Evolutionary conservation across 2,888 invertebrate species (phyloP).

Genomic region (Chydorus sphaericus): DNA sequence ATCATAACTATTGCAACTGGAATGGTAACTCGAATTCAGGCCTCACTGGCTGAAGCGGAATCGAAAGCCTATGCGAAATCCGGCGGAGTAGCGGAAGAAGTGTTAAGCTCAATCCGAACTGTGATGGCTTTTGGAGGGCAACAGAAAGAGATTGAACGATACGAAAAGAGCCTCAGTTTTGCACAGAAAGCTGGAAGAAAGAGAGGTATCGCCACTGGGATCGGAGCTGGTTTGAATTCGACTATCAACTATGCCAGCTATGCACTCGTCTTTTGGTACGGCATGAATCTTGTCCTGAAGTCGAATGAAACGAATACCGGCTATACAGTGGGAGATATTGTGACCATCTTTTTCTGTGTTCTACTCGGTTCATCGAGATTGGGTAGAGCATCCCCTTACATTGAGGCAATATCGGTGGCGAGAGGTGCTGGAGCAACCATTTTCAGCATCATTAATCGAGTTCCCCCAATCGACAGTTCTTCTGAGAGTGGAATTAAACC

Average conservation of each 20-base stretch:
- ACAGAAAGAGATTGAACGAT: slow-evolving; percentile 48
- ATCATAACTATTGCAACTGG: slow-evolving; percentile 37
- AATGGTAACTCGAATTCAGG: slow-evolving; percentile 25
- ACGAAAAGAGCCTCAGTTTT: slow-evolving; percentile 41
- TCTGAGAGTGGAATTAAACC: slow-evolving; percentile 44
- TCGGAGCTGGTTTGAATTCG: slow-evolving; percentile 57
- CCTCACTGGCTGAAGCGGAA: slow-evolving; percentile 19
- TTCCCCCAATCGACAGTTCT: slow-evolving; percentile 53
- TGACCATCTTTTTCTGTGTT: slow-evolving; percentile 66
- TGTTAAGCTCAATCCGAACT: slow-evolving; percentile 52
- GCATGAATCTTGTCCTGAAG: slow-evolving; percentile 33
- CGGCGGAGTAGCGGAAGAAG: slow-evolving; percentile 61
- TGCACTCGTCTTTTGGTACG: slow-evolving; percentile 71
- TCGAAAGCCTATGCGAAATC: slow-evolving; percentile 49
- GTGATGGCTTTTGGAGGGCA: slow-evolving; percentile 67
- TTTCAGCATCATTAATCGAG: slow-evolving; percentile 54
- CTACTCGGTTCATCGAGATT: slow-evolving; percentile 62
- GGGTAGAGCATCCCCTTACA: slow-evolving; percentile 55
- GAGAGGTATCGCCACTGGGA: slow-evolving; percentile 48
- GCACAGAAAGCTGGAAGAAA: slow-evolving; percentile 52
- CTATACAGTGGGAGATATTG: too few relatives aligned
- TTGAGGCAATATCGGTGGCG: slow-evolving; percentile 54
- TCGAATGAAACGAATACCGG: background rate
- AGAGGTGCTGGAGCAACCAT: slow-evolving; percentile 55
- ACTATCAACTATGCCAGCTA: slow-evolving; percentile 62